Evolutionary conservation across 2,113 vertebrate genomes (phyloP).

Genomic region (Oreochromis aureus): DNA sequence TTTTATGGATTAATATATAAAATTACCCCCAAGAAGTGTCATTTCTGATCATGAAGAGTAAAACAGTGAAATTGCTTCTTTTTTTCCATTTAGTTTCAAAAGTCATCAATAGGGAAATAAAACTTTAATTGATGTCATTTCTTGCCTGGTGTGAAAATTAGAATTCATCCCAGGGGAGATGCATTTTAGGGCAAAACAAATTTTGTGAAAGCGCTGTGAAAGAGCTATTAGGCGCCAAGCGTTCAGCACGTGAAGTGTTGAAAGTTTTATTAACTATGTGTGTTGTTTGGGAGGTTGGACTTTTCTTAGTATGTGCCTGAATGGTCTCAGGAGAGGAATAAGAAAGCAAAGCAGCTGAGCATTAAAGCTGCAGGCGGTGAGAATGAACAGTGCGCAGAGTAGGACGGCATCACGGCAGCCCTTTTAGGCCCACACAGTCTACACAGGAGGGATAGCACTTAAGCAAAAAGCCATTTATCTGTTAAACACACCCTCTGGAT

Average conservation of each 20-base stretch:
- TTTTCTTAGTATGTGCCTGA: background rate
- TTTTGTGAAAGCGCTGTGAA: background rate
- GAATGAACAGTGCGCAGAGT: slow-evolving; percentile 26
- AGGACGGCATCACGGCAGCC: background rate
- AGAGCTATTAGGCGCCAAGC: background rate
- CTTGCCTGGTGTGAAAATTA: background rate
- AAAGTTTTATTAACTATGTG: background rate
- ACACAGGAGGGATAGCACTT: slow-evolving; percentile 49
- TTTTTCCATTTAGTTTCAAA: background rate
- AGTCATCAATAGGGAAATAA: slow-evolving; percentile 4
- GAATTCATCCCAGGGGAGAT: background rate
- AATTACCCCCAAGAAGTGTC: background rate
- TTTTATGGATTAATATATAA: background rate
- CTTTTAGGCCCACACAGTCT: slow-evolving; percentile 19
- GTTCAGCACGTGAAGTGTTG: background rate
- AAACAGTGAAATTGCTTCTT: background rate
- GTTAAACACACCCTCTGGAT: slow-evolving; percentile 64
- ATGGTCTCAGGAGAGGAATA: background rate
- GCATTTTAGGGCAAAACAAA: background rate
- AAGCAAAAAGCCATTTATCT: slow-evolving; percentile 70
- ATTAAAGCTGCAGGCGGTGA: slow-evolving; percentile 14
- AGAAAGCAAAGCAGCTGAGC: slow-evolving; percentile 8
- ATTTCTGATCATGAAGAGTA: background rate
- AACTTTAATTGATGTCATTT: slow-evolving; percentile 2
- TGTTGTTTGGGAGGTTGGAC: background rate